These are phyloP conservation scores for Sakesphorus luctuosus DNA, from an alignment of 2,113 vertebrate species.

Conservation along the genomic window DNA sequence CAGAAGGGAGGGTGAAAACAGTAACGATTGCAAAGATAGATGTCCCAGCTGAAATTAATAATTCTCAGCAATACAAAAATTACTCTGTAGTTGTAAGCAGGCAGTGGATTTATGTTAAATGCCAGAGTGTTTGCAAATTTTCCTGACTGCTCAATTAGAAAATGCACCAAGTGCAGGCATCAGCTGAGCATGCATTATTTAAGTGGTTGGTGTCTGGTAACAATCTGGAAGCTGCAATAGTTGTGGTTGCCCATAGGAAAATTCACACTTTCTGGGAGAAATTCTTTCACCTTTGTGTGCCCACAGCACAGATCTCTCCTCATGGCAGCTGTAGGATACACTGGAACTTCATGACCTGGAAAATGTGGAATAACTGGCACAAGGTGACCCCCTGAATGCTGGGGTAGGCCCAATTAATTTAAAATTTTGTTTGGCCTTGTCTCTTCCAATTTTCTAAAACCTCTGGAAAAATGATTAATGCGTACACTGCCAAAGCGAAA, in stretches of 20 bases:
- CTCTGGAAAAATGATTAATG: conserved; percentile 96
- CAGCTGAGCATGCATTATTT: conserved; percentile 82
- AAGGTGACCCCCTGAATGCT: conserved; percentile 86
- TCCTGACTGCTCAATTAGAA: conserved; percentile 81
- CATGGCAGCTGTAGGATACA: conserved; percentile 81
- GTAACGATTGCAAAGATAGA: conserved; percentile 17
- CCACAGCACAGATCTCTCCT: conserved; percentile 79
- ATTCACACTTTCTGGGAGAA: conserved; percentile 82
- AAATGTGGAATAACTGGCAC: conserved; percentile 87
- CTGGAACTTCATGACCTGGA: conserved; percentile 86
- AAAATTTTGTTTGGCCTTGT: conserved; percentile 93
- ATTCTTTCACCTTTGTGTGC: conserved; percentile 86
- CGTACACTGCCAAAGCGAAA: conserved; percentile 89
- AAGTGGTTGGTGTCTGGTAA: conserved; percentile 81
- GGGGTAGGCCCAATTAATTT: conserved; percentile 92
- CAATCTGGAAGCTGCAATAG: conserved; percentile 80
- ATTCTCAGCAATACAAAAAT: conserved; percentile 76
- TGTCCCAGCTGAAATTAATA: conserved; percentile 74
- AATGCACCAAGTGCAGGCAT: conserved; percentile 75
- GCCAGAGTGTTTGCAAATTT: conserved; percentile 82
- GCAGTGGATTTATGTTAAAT: conserved; percentile 86
- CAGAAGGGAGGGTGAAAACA: neutral
- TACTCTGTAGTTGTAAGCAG: conserved; percentile 76
- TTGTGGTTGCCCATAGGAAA: conserved; percentile 81
- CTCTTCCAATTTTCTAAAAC: conserved; percentile 97